Evolutionary conservation across 2,113 vertebrate species (phyloP).

Genomic region (Lanius ludovicianus): DNA sequence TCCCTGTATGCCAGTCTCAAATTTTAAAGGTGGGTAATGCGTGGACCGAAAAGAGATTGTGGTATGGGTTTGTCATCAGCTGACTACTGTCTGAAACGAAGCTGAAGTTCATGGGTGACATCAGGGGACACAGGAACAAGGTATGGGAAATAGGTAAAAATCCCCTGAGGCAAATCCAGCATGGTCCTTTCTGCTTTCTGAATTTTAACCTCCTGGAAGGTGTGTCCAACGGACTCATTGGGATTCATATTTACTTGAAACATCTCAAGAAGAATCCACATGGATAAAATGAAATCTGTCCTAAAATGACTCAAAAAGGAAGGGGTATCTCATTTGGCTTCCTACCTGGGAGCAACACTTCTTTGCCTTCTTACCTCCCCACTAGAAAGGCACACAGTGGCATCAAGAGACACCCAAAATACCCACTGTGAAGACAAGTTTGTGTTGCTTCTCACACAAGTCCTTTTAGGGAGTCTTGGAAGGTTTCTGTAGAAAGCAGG

Average conservation of each 20-base stretch:
- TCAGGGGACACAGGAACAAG: not conserved
- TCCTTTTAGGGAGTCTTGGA: not conserved
- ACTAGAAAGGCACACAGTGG: not conserved
- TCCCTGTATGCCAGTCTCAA: not conserved
- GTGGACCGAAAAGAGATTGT: not conserved
- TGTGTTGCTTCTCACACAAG: not conserved
- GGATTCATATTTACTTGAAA: not conserved
- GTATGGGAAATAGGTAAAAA: not conserved
- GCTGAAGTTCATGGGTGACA: not conserved
- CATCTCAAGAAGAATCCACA: not conserved
- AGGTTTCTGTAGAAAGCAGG: not conserved
- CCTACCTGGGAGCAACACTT: not conserved
- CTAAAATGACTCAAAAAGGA: not conserved
- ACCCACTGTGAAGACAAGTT: not conserved
- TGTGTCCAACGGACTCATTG: not conserved
- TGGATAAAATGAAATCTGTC: not conserved
- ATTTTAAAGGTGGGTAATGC: not conserved
- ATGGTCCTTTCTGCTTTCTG: not conserved
- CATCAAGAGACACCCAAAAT: not conserved
- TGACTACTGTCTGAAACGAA: not conserved
- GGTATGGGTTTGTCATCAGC: not conserved
- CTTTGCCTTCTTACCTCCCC: rapidly evolving
- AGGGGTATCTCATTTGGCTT: not conserved
- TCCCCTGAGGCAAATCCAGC: not conserved
- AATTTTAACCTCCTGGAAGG: not conserved